These are phyloP conservation scores for Battus philenor DNA, from an alignment of 1,140 invertebrate genomes.

Conservation along the genomic window DNA sequence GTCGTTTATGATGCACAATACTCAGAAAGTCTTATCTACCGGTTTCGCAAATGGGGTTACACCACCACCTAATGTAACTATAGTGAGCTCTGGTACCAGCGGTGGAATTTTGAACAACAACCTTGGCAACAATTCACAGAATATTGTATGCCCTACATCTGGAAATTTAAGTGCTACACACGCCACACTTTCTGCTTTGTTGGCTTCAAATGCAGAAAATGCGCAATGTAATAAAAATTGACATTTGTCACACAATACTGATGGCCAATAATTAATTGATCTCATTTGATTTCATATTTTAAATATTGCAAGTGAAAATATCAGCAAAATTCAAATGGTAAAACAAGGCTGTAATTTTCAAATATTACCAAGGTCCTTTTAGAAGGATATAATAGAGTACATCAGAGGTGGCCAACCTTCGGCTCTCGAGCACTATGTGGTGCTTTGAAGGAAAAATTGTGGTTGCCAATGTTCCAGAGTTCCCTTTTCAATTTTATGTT, in stretches of 20 bases:
- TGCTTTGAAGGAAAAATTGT: not conserved
- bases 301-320: not conserved
- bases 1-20: conserved; percentile 73
- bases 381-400: not conserved
- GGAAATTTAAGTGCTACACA: conserved; percentile 71
- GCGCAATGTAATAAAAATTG: conserved; percentile 53
- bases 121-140: conserved; percentile 29
- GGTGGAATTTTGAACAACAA: conserved; percentile 41
- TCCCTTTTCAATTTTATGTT: no score
- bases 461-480: no score
- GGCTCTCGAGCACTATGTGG: no score
- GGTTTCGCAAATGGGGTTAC: conserved; percentile 59
- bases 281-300: conserved; percentile 21
- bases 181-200: conserved; percentile 65
- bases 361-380: not conserved
- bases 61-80: conserved; percentile 63
- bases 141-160: conserved; percentile 48
- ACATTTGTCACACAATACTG: conserved; percentile 17
- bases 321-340: no score
- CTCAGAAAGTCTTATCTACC: conserved; percentile 70
- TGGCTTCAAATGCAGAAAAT: conserved; percentile 57
- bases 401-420: no score
- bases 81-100: conserved; percentile 59
- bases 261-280: conserved; percentile 17
- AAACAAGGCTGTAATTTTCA: no score